These are phyloP conservation scores for Kradibia gibbosae DNA, from an alignment of 1,140 invertebrate species.

Conservation along the genomic window DNA sequence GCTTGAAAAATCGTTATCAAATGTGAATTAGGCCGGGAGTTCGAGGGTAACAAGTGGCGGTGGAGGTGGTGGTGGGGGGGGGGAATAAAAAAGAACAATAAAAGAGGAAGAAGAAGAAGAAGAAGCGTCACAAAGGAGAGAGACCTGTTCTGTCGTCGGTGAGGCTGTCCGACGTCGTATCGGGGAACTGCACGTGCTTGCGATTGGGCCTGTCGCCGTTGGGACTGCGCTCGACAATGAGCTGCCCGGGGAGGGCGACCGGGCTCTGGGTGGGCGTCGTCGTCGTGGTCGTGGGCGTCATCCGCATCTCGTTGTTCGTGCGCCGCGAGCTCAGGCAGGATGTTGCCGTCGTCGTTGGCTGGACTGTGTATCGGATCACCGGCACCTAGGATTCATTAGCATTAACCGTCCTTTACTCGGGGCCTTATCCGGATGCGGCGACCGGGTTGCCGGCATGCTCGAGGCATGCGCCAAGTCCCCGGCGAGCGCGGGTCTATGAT, in stretches of 20 bases:
- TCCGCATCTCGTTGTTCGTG: slow-evolving; percentile 65
- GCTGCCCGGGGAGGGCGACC: slow-evolving; percentile 56
- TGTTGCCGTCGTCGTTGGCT: slow-evolving; percentile 64
- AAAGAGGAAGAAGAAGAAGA: not conserved
- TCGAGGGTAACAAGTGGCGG: too few species aligned
- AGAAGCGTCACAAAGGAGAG: not conserved
- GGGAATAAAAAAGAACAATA: too few species aligned
- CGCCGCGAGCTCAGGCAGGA: slow-evolving; percentile 60
- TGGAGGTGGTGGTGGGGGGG: too few species aligned
- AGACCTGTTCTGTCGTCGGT: slow-evolving; percentile 51
- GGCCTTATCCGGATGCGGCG: too few species aligned
- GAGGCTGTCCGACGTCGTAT: slow-evolving; percentile 42
- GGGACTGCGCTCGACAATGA: slow-evolving; percentile 57
- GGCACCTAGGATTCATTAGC: slow-evolving; percentile 56
- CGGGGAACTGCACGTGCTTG: slow-evolving; percentile 70
- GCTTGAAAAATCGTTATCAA: slow-evolving; percentile 11
- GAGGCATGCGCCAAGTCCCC: too few species aligned
- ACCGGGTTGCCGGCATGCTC: too few species aligned
- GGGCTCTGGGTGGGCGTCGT: slow-evolving; percentile 65
- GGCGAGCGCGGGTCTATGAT: too few species aligned
- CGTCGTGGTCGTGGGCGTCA: slow-evolving; percentile 39
- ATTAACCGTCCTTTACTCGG: not conserved
- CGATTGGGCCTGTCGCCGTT: slow-evolving; percentile 48
- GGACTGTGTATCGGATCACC: slow-evolving; percentile 60
- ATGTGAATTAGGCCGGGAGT: not conserved